Evolutionary conservation across 2,797 vertebrate species (phyloP).

Genomic region (Lateolabrax maculatus): DNA sequence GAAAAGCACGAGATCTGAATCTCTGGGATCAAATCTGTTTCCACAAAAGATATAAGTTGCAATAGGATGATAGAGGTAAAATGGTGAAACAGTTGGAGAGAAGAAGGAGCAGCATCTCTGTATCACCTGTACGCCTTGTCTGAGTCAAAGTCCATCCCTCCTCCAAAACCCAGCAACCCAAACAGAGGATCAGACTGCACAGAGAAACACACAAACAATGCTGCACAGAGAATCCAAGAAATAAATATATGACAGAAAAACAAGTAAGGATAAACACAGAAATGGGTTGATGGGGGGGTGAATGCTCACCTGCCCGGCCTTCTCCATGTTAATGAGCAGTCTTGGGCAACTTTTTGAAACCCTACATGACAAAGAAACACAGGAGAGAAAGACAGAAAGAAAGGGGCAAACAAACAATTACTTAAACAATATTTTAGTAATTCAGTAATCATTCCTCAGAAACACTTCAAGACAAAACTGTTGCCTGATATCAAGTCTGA

Average conservation of each 20-base stretch:
- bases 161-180: constrained; percentile 89
- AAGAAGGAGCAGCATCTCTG: constrained; percentile 21
- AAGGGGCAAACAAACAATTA: not conserved
- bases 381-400: not conserved
- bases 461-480: not conserved
- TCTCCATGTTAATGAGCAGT: constrained; percentile 95
- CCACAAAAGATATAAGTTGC: not conserved
- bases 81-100: not conserved
- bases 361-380: constrained; percentile 72
- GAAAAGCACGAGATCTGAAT: not conserved
- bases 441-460: not conserved
- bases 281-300: not conserved
- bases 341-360: constrained; percentile 90
- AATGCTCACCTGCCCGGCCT: constrained; percentile 88
- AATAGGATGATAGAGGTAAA: not conserved
- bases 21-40: not conserved
- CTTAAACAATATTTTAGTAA: not conserved
- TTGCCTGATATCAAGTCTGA: not conserved
- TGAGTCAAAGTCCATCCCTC: constrained; percentile 95
- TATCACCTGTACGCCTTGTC: constrained; percentile 93
- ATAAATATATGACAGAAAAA: not conserved
- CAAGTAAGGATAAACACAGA: not conserved
- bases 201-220: constrained; percentile 20
- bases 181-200: constrained; percentile 87
- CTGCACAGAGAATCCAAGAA: constrained; percentile 1